Conservation (phyloP, 2,888 invertebrate species). For the Drosophila paranaensis region DNA sequence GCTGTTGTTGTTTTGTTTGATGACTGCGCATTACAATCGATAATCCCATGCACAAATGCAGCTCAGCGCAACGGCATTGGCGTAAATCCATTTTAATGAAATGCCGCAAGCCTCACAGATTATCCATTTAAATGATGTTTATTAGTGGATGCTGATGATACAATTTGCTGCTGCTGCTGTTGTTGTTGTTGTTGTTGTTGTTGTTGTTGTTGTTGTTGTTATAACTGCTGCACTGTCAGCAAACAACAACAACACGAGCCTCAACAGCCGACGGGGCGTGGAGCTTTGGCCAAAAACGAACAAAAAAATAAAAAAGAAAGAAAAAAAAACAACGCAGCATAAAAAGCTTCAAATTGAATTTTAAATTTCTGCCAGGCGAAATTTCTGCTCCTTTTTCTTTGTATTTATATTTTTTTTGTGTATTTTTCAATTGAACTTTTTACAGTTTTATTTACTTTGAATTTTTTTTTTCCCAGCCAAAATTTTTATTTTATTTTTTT, state of each 20-base stretch:
- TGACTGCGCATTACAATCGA: conserved; percentile 78
- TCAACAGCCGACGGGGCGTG: conserved; percentile 43
- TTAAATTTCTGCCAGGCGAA: conserved; percentile 39
- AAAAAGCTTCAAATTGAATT: conserved; percentile 51
- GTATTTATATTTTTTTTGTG: background rate
- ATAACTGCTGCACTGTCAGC: conserved; percentile 34
- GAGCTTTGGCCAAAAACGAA: conserved; percentile 42
- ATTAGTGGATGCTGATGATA: conserved; percentile 37
- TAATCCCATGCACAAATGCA: conserved; percentile 75
- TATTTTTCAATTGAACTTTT: background rate
- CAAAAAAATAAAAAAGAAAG: conserved; percentile 2
- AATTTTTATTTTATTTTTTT: conserved; percentile 14
- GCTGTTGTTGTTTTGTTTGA: conserved; percentile 59
- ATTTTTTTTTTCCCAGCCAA: background rate
- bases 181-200: conserved; percentile 23
- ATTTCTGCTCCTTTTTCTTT: background rate
- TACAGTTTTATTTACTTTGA: background rate
- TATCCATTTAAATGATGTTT: conserved; percentile 63
- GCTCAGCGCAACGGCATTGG: conserved; percentile 67
- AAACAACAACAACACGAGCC: conserved; percentile 31
- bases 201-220: conserved; percentile 8
- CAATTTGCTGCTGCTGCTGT: conserved; percentile 31
- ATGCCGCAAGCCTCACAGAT: conserved; percentile 58
- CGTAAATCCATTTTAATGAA: conserved; percentile 77
- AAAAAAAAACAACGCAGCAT: conserved; percentile 11